Evolutionary conservation across 1,140 invertebrate species (phyloP), one percentile per base, ranked within the genome.

Genomic region (Drosophila lacteicornis): DNA sequence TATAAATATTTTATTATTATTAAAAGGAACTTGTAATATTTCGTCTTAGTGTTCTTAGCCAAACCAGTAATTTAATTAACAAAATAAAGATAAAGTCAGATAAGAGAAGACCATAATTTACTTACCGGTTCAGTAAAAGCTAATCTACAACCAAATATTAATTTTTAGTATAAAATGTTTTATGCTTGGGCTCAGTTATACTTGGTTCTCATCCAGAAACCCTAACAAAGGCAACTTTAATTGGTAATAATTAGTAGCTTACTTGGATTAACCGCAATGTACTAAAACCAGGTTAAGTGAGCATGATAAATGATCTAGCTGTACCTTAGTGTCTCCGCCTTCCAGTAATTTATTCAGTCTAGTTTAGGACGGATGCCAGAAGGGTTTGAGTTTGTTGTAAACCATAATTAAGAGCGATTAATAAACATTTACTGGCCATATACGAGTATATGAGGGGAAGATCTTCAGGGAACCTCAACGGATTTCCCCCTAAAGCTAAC

Each of bases 281-380:
- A 62, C 45, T 67, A 43, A 55, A 67, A 27, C 62, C 38, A 50
- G 38, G 62, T 67, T 67, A 69, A 62, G 63, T 67, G 63, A 38
- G 62, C 67, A 53, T 67, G 62, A 69, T 67, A 67, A 69, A 69
- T 69, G 61, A 66, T 33, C 38, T 53, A 53, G 47, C 67, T 45
- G 67, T 67, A 67, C 53, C n/a, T 46, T 8, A 8, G 38, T n/a
- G 62, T 45, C 47, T 45, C 61, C 62, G 62, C 67, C 62, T 7
- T 42, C n/a, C 8, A 43, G 38, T 67, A 67, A 69, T 53, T 53
- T 36, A 45, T 45, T 53, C 62, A 53, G 11, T 53, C 19, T 33
- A 45, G 38, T 36, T 69, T 27, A 19, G 38, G 46, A 38, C 46
- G 33, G 45, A 49, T 62, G 36, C 57, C 22, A 33, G 17, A 46